These are phyloP conservation scores for Chalcosyrphus nemorum DNA, from an alignment of 2,888 invertebrate species.

Conservation along the genomic window DNA sequence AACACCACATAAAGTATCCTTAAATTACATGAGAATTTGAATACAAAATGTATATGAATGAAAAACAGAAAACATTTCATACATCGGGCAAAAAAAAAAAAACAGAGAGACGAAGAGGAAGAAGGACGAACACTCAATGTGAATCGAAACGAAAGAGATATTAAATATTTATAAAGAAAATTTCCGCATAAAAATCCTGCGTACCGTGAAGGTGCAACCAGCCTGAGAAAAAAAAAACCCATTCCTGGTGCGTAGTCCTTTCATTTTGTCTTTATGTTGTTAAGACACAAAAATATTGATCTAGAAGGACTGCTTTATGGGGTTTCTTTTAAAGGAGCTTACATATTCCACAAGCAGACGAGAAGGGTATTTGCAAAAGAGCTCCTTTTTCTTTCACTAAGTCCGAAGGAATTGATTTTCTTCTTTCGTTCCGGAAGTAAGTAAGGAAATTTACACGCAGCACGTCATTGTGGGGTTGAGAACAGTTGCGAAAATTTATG, in stretches of 20 bases:
- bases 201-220: slow-evolving; percentile 32
- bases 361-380: background rate
- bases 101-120: background rate
- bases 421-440: slow-evolving; percentile 4
- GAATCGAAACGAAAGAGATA: slow-evolving; percentile 10
- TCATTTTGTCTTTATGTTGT: background rate
- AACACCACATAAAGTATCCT: slow-evolving; percentile 36
- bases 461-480: slow-evolving; percentile 32
- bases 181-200: background rate
- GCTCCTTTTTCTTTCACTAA: background rate
- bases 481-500: slow-evolving; percentile 35
- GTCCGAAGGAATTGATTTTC: slow-evolving; percentile 27
- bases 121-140: background rate
- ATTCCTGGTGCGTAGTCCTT: background rate
- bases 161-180: slow-evolving; percentile 47
- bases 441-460: slow-evolving; percentile 9
- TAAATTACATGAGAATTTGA: slow-evolving; percentile 4
- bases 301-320: slow-evolving; percentile 20
- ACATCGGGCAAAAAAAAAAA: background rate
- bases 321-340: slow-evolving; percentile 5
- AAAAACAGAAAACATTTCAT: background rate
- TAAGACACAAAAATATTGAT: slow-evolving; percentile 28
- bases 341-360: background rate
- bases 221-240: slow-evolving; percentile 1
- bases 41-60: background rate